These are phyloP conservation scores for Pocillopora verrucosa DNA, from an alignment of 64 coral and sea anemone genomes.

Conservation along the genomic window DNA sequence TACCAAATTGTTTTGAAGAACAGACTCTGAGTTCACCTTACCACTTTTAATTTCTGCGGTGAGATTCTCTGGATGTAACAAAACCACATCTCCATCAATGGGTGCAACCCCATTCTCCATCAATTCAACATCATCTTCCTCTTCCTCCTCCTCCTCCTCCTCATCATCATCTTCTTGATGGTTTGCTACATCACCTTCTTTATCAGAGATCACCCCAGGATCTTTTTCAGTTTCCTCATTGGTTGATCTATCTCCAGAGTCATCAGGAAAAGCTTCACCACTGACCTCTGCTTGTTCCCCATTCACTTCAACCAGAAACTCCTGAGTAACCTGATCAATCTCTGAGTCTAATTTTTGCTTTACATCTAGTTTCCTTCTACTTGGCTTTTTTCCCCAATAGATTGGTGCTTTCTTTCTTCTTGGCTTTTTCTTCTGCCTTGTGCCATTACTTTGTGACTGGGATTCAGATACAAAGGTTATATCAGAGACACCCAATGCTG, in stretches of 20 bases:
- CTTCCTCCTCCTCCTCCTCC: background rate
- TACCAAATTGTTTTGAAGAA: background rate
- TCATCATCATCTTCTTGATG: background rate
- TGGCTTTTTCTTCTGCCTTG: conserved; percentile 10
- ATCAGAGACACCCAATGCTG: conserved; percentile 13
- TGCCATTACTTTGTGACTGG: conserved; percentile 55
- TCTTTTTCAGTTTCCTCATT: conserved; percentile 10
- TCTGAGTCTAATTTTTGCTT: conserved; percentile 22
- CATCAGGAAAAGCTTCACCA: background rate
- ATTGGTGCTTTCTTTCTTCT: conserved; percentile 24
- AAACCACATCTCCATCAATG: background rate
- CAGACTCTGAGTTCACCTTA: background rate
- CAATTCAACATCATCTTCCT: conserved; percentile 9
- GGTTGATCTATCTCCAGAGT: conserved; percentile 10
- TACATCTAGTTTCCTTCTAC: background rate
- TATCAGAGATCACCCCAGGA: background rate
- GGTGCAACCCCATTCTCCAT: background rate
- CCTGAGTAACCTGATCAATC: conserved; percentile 10
- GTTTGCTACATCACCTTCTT: conserved; percentile 7
- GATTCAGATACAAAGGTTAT: conserved; percentile 40
- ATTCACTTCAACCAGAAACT: conserved; percentile 18
- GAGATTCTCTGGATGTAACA: background rate
- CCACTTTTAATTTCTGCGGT: background rate
- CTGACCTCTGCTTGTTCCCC: conserved; percentile 11
- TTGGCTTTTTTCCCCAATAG: conserved; percentile 45